phyloP scores from a whole-genome alignment of 2,113 vertebrate genomes.

The Epinephelus moara region DNA sequence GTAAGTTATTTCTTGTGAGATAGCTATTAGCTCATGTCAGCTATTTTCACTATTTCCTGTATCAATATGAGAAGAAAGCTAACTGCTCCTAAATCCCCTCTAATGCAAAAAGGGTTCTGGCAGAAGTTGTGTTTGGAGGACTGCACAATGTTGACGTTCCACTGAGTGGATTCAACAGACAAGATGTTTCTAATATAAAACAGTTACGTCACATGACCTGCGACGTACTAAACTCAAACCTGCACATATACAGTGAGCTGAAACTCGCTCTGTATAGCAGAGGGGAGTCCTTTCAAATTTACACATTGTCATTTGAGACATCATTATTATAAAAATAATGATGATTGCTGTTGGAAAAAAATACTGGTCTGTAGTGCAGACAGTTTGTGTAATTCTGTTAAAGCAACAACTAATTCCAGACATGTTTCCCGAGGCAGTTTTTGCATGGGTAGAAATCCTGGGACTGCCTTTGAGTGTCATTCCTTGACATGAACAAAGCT shows the following conservation, averaged over 20 bases:
- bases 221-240: neutral
- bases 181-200: neutral
- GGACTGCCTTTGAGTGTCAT: neutral
- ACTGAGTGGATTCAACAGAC: neutral
- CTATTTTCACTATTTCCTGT: neutral
- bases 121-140: neutral
- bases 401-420: neutral
- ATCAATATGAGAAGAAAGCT: neutral
- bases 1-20: neutral
- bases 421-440: neutral
- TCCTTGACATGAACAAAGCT: neutral
- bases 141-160: neutral
- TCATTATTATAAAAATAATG: neutral
- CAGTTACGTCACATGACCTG: neutral
- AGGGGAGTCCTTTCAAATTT: too few relatives aligned
- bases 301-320: neutral
- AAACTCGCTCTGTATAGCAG: too few relatives aligned
- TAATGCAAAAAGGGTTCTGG: neutral
- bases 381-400: slow-evolving; percentile 9
- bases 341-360: too few relatives aligned
- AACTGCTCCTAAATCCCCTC: neutral
- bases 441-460: neutral
- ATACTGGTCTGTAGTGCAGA: neutral
- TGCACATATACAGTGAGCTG: neutral
- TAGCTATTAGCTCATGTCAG: neutral